Evolutionary conservation across 2,797 vertebrate genomes (phyloP), one percentile per base, ranked within the genome.

Genomic region (Melanogrammus aeglefinus): DNA sequence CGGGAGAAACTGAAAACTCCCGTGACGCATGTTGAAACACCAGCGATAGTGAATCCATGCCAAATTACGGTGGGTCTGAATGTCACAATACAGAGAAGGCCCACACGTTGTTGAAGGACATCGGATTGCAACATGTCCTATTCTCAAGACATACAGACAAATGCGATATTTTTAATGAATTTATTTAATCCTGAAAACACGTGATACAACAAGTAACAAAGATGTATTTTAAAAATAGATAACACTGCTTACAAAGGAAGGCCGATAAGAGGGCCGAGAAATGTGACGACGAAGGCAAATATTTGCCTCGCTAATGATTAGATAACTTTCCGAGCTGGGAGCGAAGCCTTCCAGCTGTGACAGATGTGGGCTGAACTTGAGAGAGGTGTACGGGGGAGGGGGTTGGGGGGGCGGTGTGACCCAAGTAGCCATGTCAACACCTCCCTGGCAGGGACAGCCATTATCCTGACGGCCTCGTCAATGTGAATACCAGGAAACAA

Each of bases 351-450:
- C 39, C n/a, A 12, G 36, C 21, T 47, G 73, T 16, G 39, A 51
- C 73, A 41, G 41, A 80, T n/a, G 27, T 8, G 81, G 16, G 70
- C 76, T 36, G 76, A 78, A 79, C 66, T 75, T 75, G 36, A 41
- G 29, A 78, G 29, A 47, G 44, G 44, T 13, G 51, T 72, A 72
- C 35, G 18, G 71, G 16, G 77, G 38, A 79, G 57, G 76, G 13
- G 27, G 47, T 47, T 44, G 41, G 12, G 41, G 12, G 41, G 24
- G 13, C 33, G 72, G 74, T 74, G 77, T 41, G 72, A 51, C 31
- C 39, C 73, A 72, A 80, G 85, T 76, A 76, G 76, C 78, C 79
- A 76, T 78, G 79, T 84, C 76, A 72, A 78, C 13, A 75, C 3
- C 24, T 4, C 47, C 16, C 16, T 51, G 3, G 16, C 14, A 21